phyloP scores from a whole-genome alignment of 2,113 vertebrate species.

The Halcyon malimbica region DNA sequence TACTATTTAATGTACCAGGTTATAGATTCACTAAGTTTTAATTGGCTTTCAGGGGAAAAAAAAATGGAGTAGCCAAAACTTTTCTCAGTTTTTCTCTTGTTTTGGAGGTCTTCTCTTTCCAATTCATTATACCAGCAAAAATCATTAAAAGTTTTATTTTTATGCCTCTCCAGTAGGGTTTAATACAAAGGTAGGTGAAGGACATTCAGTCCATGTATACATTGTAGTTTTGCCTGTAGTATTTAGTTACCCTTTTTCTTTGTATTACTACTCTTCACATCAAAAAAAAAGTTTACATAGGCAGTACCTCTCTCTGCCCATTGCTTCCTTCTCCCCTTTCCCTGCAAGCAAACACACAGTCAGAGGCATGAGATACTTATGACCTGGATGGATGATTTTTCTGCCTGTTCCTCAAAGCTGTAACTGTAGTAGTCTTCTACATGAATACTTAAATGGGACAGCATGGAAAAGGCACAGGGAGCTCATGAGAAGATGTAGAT shows the following conservation, averaged over 20 bases:
- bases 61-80: neutral
- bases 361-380: neutral
- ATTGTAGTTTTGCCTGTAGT: neutral
- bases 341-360: neutral
- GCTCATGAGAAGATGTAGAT: neutral
- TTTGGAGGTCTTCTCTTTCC: neutral
- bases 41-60: neutral
- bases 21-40: neutral
- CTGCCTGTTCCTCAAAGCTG: constrained; percentile 15
- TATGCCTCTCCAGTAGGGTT: neutral
- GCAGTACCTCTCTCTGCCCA: neutral
- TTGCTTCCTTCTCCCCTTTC: neutral
- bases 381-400: neutral
- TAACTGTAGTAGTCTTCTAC: constrained; percentile 23
- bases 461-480: neutral
- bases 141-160: neutral
- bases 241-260: neutral
- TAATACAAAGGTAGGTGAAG: neutral
- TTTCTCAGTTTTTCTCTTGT: neutral
- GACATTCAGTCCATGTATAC: neutral
- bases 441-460: neutral
- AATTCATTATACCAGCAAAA: neutral
- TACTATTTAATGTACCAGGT: neutral
- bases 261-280: neutral
- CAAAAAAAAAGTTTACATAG: neutral